phyloP scores from a whole-genome alignment of 2,888 invertebrate genomes.

The Glaucopsyche alexis region DNA sequence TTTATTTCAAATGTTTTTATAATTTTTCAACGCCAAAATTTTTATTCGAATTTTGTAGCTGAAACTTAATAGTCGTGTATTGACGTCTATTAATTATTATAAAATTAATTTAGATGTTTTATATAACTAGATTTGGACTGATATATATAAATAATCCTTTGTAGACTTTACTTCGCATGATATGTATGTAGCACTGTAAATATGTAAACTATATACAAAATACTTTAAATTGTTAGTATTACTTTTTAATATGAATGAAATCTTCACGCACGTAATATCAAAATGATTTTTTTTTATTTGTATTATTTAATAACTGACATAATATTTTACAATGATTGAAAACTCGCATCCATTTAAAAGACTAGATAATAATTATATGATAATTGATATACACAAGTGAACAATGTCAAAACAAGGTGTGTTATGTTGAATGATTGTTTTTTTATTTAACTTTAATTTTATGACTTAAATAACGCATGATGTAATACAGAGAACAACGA shows the following conservation, averaged over 20 bases:
- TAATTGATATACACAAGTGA: neutral
- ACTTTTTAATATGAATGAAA: neutral
- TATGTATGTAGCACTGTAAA: conserved; percentile 3
- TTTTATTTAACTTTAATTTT: neutral
- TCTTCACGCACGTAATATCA: neutral
- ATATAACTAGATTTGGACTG: neutral
- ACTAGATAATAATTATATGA: neutral
- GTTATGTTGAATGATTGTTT: neutral
- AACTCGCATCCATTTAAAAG: neutral
- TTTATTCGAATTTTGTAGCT: neutral
- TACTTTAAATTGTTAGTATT: neutral
- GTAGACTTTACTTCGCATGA: neutral
- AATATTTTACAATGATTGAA: neutral
- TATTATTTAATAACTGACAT: neutral
- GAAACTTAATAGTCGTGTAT: neutral
- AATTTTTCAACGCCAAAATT: neutral
- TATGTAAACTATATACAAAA: neutral
- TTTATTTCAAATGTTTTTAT: neutral
- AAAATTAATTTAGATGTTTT: neutral
- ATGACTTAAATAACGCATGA: neutral
- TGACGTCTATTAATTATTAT: conserved; percentile 10
- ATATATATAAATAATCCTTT: neutral
- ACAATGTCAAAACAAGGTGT: neutral
- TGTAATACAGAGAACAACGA: neutral
- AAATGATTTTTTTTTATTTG: neutral